Conservation (phyloP, 2,888 invertebrate genomes). For the Teleogryllus oceanicus region DNA sequence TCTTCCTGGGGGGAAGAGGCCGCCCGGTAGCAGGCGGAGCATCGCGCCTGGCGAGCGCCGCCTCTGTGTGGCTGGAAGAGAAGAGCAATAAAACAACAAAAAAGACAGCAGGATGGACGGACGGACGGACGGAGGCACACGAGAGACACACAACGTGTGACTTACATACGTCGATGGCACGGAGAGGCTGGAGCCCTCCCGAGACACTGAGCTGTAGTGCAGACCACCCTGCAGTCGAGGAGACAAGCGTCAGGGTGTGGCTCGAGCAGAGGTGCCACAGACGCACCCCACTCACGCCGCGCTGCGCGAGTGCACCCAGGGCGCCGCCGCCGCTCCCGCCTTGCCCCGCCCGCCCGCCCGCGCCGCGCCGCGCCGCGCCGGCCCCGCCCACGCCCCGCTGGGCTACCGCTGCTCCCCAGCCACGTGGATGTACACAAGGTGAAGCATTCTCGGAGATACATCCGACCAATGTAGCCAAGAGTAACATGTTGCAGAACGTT, state of each 20-base stretch:
- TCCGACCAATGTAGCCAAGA: too few species aligned
- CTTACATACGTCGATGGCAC: slow-evolving; percentile 71
- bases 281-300: neutral
- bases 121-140: slow-evolving; percentile 20
- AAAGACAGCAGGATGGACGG: slow-evolving; percentile 9
- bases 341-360: too few species aligned
- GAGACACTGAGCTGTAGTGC: slow-evolving; percentile 59
- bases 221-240: slow-evolving; percentile 53
- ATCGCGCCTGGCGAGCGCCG: neutral
- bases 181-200: slow-evolving; percentile 77
- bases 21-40: neutral
- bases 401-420: too few species aligned
- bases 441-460: too few species aligned
- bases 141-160: slow-evolving; percentile 37
- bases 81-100: neutral
- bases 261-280: neutral
- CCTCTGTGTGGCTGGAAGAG: slow-evolving; percentile 18
- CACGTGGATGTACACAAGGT: too few species aligned
- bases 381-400: too few species aligned
- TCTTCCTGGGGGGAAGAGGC: too few species aligned
- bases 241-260: slow-evolving; percentile 24
- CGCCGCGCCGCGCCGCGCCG: too few species aligned
- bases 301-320: too few species aligned
- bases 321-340: too few species aligned
- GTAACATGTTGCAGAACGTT: too few species aligned